phyloP scores from a whole-genome alignment of 2,888 invertebrate species.

The Caenorhabditis sp. region DNA sequence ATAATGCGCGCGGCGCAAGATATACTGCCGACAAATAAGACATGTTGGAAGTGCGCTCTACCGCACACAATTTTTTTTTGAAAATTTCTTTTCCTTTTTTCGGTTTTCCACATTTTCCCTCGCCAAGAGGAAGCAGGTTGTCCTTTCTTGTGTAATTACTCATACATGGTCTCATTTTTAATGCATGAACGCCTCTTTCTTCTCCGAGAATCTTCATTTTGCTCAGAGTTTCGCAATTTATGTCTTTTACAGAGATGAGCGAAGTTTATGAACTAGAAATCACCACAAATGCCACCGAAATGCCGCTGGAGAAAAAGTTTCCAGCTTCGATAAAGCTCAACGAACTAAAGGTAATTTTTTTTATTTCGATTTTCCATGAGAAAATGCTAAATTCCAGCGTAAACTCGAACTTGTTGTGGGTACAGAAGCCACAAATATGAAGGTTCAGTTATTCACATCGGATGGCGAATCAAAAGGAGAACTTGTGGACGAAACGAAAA shows the following conservation, averaged over 20 bases:
- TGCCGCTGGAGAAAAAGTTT: conserved; percentile 56
- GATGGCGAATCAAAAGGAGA: conserved; percentile 48
- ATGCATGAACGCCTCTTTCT: conserved; percentile 37
- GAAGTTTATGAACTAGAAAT: conserved; percentile 47
- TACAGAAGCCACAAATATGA: conserved; percentile 47
- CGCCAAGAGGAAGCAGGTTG: neutral
- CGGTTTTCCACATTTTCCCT: neutral
- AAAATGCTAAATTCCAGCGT: conserved; percentile 26
- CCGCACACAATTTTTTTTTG: conserved; percentile 1
- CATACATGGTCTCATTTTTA: conserved; percentile 15
- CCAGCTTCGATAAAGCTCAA: conserved; percentile 29
- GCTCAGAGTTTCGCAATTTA: conserved; percentile 1
- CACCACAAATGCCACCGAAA: conserved; percentile 54
- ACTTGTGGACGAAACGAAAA: conserved; percentile 42
- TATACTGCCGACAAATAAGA: neutral
- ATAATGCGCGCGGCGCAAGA: neutral
- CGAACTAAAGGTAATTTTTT: conserved; percentile 47
- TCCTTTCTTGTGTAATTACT: conserved; percentile 4
- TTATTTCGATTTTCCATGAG: too few species aligned
- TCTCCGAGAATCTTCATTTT: conserved; percentile 11
- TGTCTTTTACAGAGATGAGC: conserved; percentile 12
- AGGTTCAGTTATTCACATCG: conserved; percentile 42
- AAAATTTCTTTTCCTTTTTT: conserved; percentile 4
- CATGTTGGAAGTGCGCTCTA: conserved; percentile 7
- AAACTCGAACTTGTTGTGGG: conserved; percentile 61